Evolutionary conservation across 2,888 invertebrate genomes (phyloP).

Genomic region (Drosophila differens): DNA sequence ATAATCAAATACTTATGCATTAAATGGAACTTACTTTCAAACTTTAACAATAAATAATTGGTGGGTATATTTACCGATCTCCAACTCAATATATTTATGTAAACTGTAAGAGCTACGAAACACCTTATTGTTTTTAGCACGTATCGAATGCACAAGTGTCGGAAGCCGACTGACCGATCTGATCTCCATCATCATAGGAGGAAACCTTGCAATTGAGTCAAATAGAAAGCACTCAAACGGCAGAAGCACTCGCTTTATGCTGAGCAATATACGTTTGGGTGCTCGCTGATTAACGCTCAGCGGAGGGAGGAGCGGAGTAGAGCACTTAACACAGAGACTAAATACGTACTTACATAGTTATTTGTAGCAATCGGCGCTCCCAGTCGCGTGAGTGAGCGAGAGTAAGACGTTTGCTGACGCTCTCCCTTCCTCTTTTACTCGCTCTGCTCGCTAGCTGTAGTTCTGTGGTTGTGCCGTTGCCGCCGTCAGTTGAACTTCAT

Average conservation of each 20-base stretch:
- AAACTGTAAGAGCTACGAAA: neutral
- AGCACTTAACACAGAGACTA: conserved; percentile 5
- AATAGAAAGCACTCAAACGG: conserved; percentile 36
- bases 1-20: conserved; percentile 6
- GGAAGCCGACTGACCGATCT: neutral
- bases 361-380: conserved; percentile 25
- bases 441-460: conserved; percentile 11
- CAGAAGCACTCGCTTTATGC: conserved; percentile 21
- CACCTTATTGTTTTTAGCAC: conserved; percentile 22
- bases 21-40: neutral
- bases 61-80: conserved; percentile 22
- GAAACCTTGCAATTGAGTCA: conserved; percentile 24
- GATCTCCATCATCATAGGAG: conserved; percentile 24
- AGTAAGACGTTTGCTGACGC: conserved; percentile 6
- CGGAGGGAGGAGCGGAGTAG: neutral
- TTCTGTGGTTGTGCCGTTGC: conserved; percentile 31
- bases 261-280: conserved; percentile 18
- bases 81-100: neutral
- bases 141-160: conserved; percentile 32
- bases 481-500: conserved; percentile 67
- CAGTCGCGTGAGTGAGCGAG: conserved; percentile 10
- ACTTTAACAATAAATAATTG: neutral
- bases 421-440: conserved; percentile 29
- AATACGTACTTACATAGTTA: conserved; percentile 9
- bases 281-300: conserved; percentile 27